phyloP scores from a whole-genome alignment of 2,888 invertebrate genomes.

The Sceliomorpha sp. region DNA sequence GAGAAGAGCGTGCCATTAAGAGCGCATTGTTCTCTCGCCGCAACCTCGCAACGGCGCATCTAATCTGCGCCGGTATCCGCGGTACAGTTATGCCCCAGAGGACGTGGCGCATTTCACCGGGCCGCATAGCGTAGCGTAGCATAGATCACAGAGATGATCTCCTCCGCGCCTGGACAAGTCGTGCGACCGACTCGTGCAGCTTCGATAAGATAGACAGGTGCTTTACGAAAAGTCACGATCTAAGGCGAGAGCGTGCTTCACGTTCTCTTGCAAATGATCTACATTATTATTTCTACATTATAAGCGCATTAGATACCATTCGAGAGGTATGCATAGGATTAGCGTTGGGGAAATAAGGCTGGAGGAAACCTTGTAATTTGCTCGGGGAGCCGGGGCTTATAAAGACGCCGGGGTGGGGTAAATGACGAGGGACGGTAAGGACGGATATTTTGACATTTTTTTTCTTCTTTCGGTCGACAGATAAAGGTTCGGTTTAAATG shows the following conservation, averaged over 20 bases:
- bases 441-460: too few species aligned
- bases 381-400: too few species aligned
- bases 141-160: constrained; percentile 73
- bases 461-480: too few species aligned
- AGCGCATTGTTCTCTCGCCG: constrained; percentile 66
- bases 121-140: too few species aligned
- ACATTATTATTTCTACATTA: constrained; percentile 25
- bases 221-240: constrained; percentile 60
- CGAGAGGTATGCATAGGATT: too few species aligned
- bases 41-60: constrained; percentile 73
- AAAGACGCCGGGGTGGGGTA: too few species aligned
- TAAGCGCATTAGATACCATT: constrained; percentile 8
- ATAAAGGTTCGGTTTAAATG: constrained; percentile 2
- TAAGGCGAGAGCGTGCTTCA: constrained; percentile 41
- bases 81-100: constrained; percentile 74
- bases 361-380: too few species aligned
- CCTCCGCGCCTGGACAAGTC: constrained; percentile 67
- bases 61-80: constrained; percentile 68
- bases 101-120: constrained; percentile 66
- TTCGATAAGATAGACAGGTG: constrained; percentile 64
- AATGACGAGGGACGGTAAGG: too few species aligned
- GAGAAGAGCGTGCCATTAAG: constrained; percentile 63
- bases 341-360: too few species aligned
- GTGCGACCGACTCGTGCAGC: constrained; percentile 70
- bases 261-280: constrained; percentile 50